These are phyloP conservation scores for Brassicogethes aeneus DNA, from an alignment of 2,888 invertebrate species.

Conservation along the genomic window DNA sequence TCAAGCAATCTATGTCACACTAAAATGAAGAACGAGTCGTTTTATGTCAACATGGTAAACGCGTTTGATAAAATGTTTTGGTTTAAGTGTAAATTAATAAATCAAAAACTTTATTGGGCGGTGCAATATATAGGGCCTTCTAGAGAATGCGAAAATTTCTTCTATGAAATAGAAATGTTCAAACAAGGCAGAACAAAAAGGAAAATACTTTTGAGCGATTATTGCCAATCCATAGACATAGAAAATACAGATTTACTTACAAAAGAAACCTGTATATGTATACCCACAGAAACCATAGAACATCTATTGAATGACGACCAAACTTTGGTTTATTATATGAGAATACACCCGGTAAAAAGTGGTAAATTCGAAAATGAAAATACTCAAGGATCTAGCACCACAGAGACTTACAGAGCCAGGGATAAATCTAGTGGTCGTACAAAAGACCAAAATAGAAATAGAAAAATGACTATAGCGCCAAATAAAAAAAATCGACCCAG, in stretches of 20 bases:
- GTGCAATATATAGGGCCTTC: slow-evolving; percentile 20
- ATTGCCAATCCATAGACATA: slow-evolving; percentile 19
- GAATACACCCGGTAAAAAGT: slow-evolving; percentile 15
- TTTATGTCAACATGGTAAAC: slow-evolving; percentile 21
- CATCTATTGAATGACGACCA: slow-evolving; percentile 18
- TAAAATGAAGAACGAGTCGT: slow-evolving; percentile 20
- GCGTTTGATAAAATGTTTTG: slow-evolving; percentile 22
- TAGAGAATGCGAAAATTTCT: slow-evolving; percentile 17
- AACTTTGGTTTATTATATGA: slow-evolving; percentile 19
- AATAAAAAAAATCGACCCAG: no score
- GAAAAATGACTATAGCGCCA: background rate
- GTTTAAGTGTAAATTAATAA: slow-evolving; percentile 22
- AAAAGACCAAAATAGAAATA: background rate
- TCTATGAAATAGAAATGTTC: slow-evolving; percentile 22
- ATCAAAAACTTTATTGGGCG: slow-evolving; percentile 20
- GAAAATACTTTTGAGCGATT: slow-evolving; percentile 20
- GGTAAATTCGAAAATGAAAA: slow-evolving; percentile 4
- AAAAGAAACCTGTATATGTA: slow-evolving; percentile 15
- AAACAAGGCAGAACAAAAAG: slow-evolving; percentile 15
- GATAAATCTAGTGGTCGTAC: slow-evolving; percentile 12
- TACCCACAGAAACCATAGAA: slow-evolving; percentile 13
- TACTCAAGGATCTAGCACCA: background rate
- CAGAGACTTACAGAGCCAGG: slow-evolving; percentile 8
- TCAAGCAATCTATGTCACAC: slow-evolving; percentile 20
- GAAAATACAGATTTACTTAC: slow-evolving; percentile 16